phyloP scores from a whole-genome alignment of 2,888 invertebrate genomes.

The Limnephilus lunatus region DNA sequence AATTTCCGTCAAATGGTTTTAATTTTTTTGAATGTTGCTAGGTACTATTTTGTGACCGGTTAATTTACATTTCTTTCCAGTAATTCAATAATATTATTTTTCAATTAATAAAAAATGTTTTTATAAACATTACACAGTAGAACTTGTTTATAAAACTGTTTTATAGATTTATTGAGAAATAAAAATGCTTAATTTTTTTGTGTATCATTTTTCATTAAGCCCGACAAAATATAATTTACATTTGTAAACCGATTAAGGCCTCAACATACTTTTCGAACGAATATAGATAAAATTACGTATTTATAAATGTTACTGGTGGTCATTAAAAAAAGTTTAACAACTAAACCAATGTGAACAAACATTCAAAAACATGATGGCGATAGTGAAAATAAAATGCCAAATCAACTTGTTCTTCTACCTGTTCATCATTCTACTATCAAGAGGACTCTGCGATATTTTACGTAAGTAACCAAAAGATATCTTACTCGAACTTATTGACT shows the following conservation, averaged over 20 bases:
- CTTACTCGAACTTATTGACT: background rate
- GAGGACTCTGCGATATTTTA: constrained; percentile 57
- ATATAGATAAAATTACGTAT: no score
- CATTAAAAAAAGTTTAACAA: background rate
- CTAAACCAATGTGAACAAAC: background rate
- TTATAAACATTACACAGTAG: no score
- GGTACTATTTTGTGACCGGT: no score
- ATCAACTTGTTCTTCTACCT: constrained; percentile 29
- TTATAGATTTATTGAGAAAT: no score
- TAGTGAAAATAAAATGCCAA: constrained; percentile 42
- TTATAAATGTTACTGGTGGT: background rate
- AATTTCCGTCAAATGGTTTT: no score
- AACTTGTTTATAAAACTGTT: no score
- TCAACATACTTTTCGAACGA: background rate
- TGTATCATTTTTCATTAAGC: background rate
- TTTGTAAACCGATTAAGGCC: background rate
- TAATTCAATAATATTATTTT: no score
- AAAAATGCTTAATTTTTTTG: no score
- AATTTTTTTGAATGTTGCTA: no score
- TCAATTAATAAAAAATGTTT: no score
- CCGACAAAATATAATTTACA: background rate
- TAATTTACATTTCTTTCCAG: no score
- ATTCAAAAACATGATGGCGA: constrained; percentile 41
- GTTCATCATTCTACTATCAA: constrained; percentile 49
- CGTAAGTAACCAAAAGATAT: constrained; percentile 50